These are phyloP conservation scores for Callosobruchus maculatus DNA, from an alignment of 2,888 invertebrate species.

Conservation along the genomic window DNA sequence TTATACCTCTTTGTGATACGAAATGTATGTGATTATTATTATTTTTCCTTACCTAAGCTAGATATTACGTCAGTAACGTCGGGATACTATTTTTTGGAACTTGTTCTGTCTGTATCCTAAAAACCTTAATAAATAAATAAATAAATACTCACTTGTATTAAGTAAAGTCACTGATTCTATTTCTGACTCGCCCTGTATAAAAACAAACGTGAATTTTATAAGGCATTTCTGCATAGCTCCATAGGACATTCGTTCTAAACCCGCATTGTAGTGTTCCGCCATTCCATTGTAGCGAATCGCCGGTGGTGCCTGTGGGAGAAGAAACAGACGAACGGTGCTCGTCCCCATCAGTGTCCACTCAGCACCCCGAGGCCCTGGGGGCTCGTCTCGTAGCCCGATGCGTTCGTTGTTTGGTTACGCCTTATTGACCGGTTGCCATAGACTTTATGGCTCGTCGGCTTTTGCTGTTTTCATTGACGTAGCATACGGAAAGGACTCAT, in stretches of 20 bases:
- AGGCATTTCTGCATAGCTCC: not conserved
- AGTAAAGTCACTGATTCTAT: too few species aligned
- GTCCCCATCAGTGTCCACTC: constrained; percentile 41
- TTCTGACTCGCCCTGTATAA: too few species aligned
- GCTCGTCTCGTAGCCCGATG: constrained; percentile 39
- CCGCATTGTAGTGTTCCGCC: not conserved
- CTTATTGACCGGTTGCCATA: constrained; percentile 40
- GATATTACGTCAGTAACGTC: too few species aligned
- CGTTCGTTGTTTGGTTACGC: constrained; percentile 46
- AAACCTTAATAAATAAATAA: too few species aligned
- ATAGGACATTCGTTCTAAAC: not conserved
- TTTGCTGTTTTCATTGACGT: constrained; percentile 8
- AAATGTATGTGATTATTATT: too few species aligned
- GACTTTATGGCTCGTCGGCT: constrained; percentile 29
- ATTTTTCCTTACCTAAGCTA: too few species aligned
- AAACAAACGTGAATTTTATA: not conserved
- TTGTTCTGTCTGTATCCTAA: too few species aligned
- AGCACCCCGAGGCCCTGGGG: constrained; percentile 42
- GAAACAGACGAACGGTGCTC: not conserved
- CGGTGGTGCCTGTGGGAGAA: not conserved
- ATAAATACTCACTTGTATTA: too few species aligned
- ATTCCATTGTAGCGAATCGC: not conserved
- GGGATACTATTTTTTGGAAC: too few species aligned
- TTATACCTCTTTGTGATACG: too few species aligned
- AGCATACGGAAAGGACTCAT: not conserved